These are phyloP conservation scores for Macroteleia sp. DNA, from an alignment of 2,888 invertebrate genomes.

Conservation along the genomic window DNA sequence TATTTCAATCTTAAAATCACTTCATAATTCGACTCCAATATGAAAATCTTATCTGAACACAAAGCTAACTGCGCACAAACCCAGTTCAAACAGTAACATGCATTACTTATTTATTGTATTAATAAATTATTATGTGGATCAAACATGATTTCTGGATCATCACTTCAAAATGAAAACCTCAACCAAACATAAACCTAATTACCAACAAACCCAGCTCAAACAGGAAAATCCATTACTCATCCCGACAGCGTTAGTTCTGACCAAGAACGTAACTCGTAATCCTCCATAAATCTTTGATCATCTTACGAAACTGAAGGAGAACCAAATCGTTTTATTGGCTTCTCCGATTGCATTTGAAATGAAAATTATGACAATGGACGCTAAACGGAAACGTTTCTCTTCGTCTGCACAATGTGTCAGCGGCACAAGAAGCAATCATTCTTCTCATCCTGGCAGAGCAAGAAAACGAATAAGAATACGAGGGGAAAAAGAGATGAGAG, in stretches of 20 bases:
- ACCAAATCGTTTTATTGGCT: conserved; percentile 42
- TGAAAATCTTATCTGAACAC: too few relatives aligned
- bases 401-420: conserved; percentile 27
- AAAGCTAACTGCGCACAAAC: too few relatives aligned
- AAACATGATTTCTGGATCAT: background rate
- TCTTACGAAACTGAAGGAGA: conserved; percentile 27
- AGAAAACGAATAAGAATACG: conserved; percentile 13
- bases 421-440: conserved; percentile 35
- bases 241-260: conserved; percentile 4
- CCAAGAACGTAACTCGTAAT: background rate
- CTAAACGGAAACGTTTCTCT: conserved; percentile 42
- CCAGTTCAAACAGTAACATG: too few relatives aligned
- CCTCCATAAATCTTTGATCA: conserved; percentile 38
- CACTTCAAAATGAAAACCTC: conserved; percentile 13
- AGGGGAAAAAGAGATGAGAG: background rate
- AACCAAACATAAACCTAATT: conserved; percentile 25
- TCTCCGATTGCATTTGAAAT: conserved; percentile 51
- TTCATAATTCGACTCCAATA: too few relatives aligned
- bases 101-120: too few relatives aligned
- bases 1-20: too few relatives aligned
- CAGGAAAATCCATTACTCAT: conserved; percentile 27
- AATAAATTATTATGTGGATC: too few relatives aligned
- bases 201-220: conserved; percentile 7
- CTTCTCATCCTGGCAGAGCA: conserved; percentile 17
- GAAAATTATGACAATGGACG: conserved; percentile 56